These are phyloP conservation scores for Neolamprologus variostigma DNA, from an alignment of 2,113 vertebrate genomes.

Conservation along the genomic window DNA sequence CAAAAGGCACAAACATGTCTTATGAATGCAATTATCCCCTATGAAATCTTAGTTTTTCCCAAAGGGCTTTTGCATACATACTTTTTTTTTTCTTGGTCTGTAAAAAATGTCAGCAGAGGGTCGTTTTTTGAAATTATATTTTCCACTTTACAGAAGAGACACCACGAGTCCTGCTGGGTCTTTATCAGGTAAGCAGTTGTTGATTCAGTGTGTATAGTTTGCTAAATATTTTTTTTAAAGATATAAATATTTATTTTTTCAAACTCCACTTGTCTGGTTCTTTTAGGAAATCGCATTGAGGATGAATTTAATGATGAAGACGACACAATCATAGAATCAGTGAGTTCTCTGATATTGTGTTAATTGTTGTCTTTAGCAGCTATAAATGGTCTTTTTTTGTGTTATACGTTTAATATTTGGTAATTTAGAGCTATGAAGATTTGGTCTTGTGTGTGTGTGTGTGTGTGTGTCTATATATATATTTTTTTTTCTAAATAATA, in stretches of 20 bases:
- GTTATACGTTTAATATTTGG: neutral
- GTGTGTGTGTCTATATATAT: too few relatives aligned
- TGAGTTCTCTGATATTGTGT: constrained; percentile 4
- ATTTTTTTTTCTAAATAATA: too few relatives aligned
- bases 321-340: neutral
- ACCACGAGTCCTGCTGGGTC: neutral
- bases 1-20: neutral
- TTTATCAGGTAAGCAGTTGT: neutral
- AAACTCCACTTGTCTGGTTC: neutral
- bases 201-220: neutral
- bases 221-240: neutral
- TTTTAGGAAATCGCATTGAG: neutral
- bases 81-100: neutral
- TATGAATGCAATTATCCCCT: neutral
- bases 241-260: neutral
- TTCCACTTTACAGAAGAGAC: neutral
- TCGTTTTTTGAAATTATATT: neutral
- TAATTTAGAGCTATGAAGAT: neutral
- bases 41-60: neutral
- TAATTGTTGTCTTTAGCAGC: neutral
- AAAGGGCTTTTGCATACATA: neutral
- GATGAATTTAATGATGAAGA: neutral
- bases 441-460: neutral
- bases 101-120: neutral
- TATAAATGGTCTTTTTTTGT: neutral